Evolutionary conservation across 2,797 vertebrate species (phyloP), one percentile per base, ranked within the genome.

Genomic region (Bradypodion ventrale): DNA sequence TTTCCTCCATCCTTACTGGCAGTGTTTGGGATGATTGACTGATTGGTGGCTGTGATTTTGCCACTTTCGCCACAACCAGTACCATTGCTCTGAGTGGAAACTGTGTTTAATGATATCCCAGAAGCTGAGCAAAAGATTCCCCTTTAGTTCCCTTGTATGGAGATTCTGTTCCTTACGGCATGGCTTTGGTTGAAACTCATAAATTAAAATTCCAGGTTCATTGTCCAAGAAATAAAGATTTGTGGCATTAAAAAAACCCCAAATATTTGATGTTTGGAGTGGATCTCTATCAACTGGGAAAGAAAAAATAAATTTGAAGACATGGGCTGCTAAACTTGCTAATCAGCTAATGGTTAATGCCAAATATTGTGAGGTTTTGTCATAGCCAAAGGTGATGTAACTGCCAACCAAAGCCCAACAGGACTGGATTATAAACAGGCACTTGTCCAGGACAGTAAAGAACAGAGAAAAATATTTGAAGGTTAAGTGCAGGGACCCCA

Each of bases 161-260:
- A 80, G 40, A 79, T 65, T 59, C 80, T 68, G 74, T 76, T 78
- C 83, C 81, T 90, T 65, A 29, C 27, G 75, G 40, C 70, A 63
- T 66, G 69, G 69, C 42, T 89, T 90, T 91, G 81, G 82, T 78
- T 82, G 83, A 87, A 91, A 85, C 75, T 80, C 27, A 35, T 42
- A 76, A 83, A 87, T 85, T 87, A 91, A 88, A 86, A 87, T 87
- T 89, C 66, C 62, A 84, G 13, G 85, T 70, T 85, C 85, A 87
- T 3, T 23, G 75, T 82, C 87, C 80, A 88, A 91, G 78, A 88
- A 91, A 87, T 90, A 52, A 85, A 79, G 65, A 8, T 0, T 8
- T 72, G 4, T 29, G 68, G 73, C 75, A 63, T 21, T 37, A n/a
- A 56, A 56, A 56, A 56, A 16, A 56, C 16, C 21, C 23, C 40